These are phyloP conservation scores for Callocephalon fimbriatum DNA, from an alignment of 2,113 vertebrate genomes.

Conservation along the genomic window DNA sequence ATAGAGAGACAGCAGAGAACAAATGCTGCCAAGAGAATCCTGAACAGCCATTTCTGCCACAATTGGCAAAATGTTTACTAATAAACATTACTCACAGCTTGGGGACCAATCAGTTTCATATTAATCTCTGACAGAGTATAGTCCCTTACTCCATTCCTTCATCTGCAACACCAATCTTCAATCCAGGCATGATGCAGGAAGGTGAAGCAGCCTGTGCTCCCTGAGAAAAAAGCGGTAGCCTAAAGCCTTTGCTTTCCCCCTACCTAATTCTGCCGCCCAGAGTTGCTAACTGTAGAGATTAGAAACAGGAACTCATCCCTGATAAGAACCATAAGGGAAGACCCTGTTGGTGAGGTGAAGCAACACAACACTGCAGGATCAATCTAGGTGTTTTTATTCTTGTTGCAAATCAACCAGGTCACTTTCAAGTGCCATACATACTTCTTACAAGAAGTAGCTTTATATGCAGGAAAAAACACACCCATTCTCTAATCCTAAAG, in stretches of 20 bases:
- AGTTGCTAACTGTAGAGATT: neutral
- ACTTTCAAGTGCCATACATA: neutral
- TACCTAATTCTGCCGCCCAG: neutral
- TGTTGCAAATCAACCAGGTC: neutral
- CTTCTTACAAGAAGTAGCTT: neutral
- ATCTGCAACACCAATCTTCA: accelerated
- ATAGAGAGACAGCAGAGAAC: neutral
- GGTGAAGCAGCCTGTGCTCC: neutral
- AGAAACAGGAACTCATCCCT: neutral
- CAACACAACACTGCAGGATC: neutral
- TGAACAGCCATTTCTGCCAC: neutral
- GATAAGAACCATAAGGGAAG: neutral
- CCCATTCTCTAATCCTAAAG: neutral
- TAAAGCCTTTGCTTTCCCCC: neutral
- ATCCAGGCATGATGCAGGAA: neutral
- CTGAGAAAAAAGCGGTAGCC: neutral
- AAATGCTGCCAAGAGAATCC: neutral
- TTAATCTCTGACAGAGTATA: neutral
- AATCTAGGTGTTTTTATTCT: neutral
- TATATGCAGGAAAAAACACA: neutral
- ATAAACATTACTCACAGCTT: neutral
- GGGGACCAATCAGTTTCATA: neutral
- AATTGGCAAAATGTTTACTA: neutral
- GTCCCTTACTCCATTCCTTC: neutral
- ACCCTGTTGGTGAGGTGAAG: neutral